These are phyloP conservation scores for Rhinolophus ferrumequinum DNA, from an alignment of 2,113 vertebrate genomes.

Conservation along the genomic window DNA sequence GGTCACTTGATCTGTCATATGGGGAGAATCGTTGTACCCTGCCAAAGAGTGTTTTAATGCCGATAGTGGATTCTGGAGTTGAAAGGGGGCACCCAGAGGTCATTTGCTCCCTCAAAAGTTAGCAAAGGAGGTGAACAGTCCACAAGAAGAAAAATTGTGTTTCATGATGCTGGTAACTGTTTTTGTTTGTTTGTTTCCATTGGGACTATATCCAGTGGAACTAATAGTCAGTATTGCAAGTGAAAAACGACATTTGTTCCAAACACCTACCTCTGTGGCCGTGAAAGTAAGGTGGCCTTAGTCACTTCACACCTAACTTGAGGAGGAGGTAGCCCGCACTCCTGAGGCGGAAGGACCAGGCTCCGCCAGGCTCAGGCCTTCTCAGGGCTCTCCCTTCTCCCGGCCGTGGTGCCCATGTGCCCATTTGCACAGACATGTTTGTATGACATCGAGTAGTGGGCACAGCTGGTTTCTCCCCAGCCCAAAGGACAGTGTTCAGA, in stretches of 20 bases:
- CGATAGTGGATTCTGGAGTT: neutral
- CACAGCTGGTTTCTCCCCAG: neutral
- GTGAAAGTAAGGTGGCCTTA: conserved; percentile 61
- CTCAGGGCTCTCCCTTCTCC: no score
- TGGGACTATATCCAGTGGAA: neutral
- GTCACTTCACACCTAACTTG: conserved; percentile 26
- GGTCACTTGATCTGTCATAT: fast-evolving
- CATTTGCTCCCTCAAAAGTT: neutral
- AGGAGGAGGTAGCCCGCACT: neutral
- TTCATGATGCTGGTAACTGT: conserved; percentile 51
- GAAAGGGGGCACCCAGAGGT: neutral
- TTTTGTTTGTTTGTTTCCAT: no score
- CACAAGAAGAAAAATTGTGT: neutral
- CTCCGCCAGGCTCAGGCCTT: neutral
- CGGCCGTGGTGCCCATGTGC: no score
- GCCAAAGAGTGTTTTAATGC: neutral
- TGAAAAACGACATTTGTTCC: conserved; percentile 50
- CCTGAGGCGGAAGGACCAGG: neutral
- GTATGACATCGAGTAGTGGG: conserved; percentile 2
- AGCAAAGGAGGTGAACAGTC: neutral
- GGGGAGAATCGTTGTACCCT: neutral
- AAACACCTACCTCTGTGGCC: conserved; percentile 47
- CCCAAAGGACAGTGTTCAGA: neutral
- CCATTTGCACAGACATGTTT: conserved; percentile 14
- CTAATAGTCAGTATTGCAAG: conserved; percentile 48